Evolutionary conservation across 1,140 invertebrate genomes (phyloP), one percentile per base, ranked within the genome.

Genomic region (Aethina tumida): DNA sequence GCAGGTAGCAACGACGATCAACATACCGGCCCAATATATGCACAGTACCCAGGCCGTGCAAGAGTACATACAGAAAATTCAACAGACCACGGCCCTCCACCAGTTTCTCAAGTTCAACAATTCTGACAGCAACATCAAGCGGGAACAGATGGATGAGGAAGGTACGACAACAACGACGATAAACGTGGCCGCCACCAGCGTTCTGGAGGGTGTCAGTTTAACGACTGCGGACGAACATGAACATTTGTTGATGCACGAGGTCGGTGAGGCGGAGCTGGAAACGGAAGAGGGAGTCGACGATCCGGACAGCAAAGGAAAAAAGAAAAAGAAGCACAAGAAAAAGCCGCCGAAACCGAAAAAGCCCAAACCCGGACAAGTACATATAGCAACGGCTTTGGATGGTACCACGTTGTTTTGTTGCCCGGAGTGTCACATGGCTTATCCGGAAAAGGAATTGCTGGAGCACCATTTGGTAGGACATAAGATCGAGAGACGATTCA

Each of bases 281-380:
- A 24, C 33, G 2, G 57, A 58, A 34, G 47, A 47, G 14, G 45
- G 35, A 21, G 38, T 39, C n/a, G 58, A 56, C 16, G 52, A 55
- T 28, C 40, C 45, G 5, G 35, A 39, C 0, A 59, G 62, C 0
- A 74, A 74, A 39, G 67, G 64, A 10, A 82, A 81, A 45, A 77
- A 79, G 45, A 83, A 82, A 63, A 81, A 82, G 62, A 81, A 81
- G 43, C 80, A 81, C 57, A 83, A 83, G 66, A 83, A 83, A 58
- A 83, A 83, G 55, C 73, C 77, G n/a, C 71, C 77, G 0, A 80
- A 79, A 49, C 77, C 78, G 0, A 76, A 77, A 45, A 72, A 75
- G 44, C 77, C 77, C 3, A 77, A 78, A 58, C 43, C 43, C 2
- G 43, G 42, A 20, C 73, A 79, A 56, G 77, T 84, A 1, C 71